Evolutionary conservation across 2,797 vertebrate genomes (phyloP), one percentile per base, ranked within the genome.

Genomic region (Alca torda): DNA sequence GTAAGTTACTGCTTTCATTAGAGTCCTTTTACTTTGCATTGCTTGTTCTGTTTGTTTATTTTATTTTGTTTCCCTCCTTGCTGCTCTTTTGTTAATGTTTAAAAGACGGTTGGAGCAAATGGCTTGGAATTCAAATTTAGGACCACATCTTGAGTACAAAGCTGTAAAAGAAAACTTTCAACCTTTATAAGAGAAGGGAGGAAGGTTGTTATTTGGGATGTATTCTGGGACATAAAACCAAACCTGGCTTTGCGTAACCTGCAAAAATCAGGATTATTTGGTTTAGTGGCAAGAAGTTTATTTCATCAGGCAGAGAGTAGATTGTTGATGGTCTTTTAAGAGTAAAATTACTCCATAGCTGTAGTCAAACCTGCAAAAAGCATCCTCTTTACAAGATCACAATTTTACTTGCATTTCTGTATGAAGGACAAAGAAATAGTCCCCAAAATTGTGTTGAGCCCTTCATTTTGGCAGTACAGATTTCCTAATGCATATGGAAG

Each of bases 1-100:
- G 98, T 98, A 98, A 98, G 98, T 98, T 97, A 97, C 67, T 94
- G 98, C 98, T 98, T 98, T 98, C 95, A 96, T 98, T 97, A 97
- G 97, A 91, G 91, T 89, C 93, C 96, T 97, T 98, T 98, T 97
- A 93, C 85, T 97, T 98, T 98, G 98, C 97, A 50, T 96, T 97
- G 98, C 97, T 97, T 97, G 83, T 95, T 97, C 83, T 92, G 41
- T 96, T 95, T 80, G 46, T 91, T 95, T 95, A 35, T 93, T 96
- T 97, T 97, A 94, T 97, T 96, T 96, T 91, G 50, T 89, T 97
- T 94, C 76, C 95, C 63, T 89, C 84, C 85, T 92, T 75, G 78
- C 96, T 94, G 46, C 43, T 79, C 69, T 93, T 94, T 87, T 84
- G 76, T 95, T 90, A 80, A 80, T 83, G 77, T 96, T 95, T 94